A percentile compares a stretch with the other conserved stretches of the same genome.
These are phyloP conservation scores for Rhadina sibilatrix DNA, from an alignment of 2,113 vertebrate species.

Conservation along the genomic window DNA sequence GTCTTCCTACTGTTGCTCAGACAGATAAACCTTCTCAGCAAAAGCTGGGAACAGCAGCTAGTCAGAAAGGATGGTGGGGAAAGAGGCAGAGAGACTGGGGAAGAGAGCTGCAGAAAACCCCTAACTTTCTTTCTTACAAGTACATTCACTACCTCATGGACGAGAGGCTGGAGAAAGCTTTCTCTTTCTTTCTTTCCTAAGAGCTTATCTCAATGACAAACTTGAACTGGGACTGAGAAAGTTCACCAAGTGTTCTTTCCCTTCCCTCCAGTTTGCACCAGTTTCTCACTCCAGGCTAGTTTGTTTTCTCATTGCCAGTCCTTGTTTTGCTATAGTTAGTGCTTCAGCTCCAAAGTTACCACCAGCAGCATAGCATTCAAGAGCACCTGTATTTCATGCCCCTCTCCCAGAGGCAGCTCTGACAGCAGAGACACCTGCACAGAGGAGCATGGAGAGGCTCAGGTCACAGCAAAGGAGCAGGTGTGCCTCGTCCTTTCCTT, in stretches of 20 bases:
- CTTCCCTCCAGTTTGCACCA: background rate
- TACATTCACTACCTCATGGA: background rate
- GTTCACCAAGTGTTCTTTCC: rapidly evolving
- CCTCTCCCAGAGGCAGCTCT: background rate
- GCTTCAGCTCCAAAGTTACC: background rate
- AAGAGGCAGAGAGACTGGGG: background rate
- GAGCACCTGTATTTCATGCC: rapidly evolving
- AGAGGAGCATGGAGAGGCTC: background rate
- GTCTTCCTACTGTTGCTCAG: background rate
- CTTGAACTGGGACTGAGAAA: background rate
- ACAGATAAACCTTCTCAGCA: background rate
- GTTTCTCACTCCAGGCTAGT: background rate
- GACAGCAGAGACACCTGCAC: background rate
- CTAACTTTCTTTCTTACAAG: background rate
- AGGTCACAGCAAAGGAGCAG: background rate
- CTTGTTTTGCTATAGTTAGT: background rate
- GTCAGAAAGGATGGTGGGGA: background rate
- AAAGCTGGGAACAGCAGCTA: background rate
- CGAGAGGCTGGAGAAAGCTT: background rate
- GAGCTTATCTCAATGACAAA: background rate
- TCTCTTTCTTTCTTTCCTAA: background rate
- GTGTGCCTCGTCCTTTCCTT: background rate
- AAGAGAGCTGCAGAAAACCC: background rate
- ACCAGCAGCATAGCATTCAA: background rate
- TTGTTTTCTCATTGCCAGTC: background rate